phyloP scores from a whole-genome alignment of 2,888 invertebrate genomes.

The Ceramica pisi region DNA sequence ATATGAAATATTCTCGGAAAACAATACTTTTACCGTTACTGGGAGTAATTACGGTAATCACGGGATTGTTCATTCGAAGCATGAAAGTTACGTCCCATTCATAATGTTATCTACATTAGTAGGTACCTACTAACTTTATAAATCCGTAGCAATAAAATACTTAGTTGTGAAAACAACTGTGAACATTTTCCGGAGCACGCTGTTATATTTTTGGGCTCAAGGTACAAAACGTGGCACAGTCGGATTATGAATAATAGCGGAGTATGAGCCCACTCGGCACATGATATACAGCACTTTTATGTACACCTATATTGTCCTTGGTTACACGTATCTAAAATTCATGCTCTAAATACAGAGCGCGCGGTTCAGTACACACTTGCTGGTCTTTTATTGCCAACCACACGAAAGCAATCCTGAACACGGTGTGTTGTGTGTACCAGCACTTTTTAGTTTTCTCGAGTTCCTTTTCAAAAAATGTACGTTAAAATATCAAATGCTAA shows the following conservation, averaged over 20 bases:
- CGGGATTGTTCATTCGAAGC: conserved; percentile 23
- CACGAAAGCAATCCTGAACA: conserved; percentile 79
- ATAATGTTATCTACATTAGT: conserved; percentile 52
- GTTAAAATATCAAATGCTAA: conserved; percentile 42
- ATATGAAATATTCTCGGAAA: conserved; percentile 21
- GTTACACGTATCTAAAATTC: conserved; percentile 81
- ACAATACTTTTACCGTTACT: conserved; percentile 25
- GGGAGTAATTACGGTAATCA: conserved; percentile 25
- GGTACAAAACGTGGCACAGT: conserved; percentile 58
- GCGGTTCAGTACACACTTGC: conserved; percentile 75
- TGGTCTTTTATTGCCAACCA: conserved; percentile 80
- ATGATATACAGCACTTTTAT: conserved; percentile 69
- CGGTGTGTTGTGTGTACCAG: conserved; percentile 56
- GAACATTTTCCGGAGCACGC: conserved; percentile 42
- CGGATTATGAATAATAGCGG: conserved; percentile 67
- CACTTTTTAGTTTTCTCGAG: conserved; percentile 43
- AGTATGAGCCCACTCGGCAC: conserved; percentile 65
- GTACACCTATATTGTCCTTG: conserved; percentile 73
- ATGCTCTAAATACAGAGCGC: conserved; percentile 80
- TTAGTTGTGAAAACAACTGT: conserved; percentile 49
- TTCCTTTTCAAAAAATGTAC: conserved; percentile 31
- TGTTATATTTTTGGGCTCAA: conserved; percentile 52
- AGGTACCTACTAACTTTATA: conserved; percentile 30
- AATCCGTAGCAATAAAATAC: conserved; percentile 51
- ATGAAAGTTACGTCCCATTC: conserved; percentile 41